phyloP scores from a whole-genome alignment of 2,888 invertebrate genomes.

The Drosophila neotestacea region DNA sequence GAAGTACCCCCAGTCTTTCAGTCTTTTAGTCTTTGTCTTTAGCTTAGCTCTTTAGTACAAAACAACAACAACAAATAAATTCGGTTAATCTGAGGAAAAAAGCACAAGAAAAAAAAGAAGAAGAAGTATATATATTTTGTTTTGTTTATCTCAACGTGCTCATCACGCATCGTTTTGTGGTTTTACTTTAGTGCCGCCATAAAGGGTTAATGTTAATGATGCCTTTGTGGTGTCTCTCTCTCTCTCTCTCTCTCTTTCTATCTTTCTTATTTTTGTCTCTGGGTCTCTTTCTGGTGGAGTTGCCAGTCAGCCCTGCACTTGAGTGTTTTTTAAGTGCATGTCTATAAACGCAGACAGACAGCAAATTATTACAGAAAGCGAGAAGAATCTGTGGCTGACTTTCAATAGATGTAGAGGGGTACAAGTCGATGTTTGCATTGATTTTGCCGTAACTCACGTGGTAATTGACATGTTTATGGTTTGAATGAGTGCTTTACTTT shows the following conservation, averaged over 20 bases:
- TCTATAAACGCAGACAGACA: conserved; percentile 69
- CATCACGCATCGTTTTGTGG: conserved; percentile 79
- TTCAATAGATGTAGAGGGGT: background rate
- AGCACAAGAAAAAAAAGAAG: conserved; percentile 16
- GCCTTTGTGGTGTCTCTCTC: conserved; percentile 53
- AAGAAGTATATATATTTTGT: conserved; percentile 23
- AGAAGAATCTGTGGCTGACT: conserved; percentile 42
- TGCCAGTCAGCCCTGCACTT: conserved; percentile 65
- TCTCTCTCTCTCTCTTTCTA: conserved; percentile 7
- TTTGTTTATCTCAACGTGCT: conserved; percentile 80
- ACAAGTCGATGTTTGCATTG: conserved; percentile 61
- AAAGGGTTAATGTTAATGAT: conserved; percentile 79
- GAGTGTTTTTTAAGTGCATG: conserved; percentile 79
- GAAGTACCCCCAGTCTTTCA: conserved; percentile 19
- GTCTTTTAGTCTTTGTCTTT: conserved; percentile 42
- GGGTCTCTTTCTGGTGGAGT: conserved; percentile 22
- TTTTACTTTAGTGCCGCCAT: conserved; percentile 74
- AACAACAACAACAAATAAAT: conserved; percentile 42
- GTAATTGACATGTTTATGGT: conserved; percentile 78
- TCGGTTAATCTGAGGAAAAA: conserved; percentile 66
- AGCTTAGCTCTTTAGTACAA: conserved; percentile 49
- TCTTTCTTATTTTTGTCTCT: too few relatives aligned
- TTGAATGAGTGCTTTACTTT: conserved; percentile 53
- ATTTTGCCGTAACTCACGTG: conserved; percentile 73
- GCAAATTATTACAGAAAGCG: conserved; percentile 66